Percentiles rank a stretch among this genome's conserved stretches.
phyloP scores from a whole-genome alignment of 2,888 invertebrate species.

The Mythimna vitellina region DNA sequence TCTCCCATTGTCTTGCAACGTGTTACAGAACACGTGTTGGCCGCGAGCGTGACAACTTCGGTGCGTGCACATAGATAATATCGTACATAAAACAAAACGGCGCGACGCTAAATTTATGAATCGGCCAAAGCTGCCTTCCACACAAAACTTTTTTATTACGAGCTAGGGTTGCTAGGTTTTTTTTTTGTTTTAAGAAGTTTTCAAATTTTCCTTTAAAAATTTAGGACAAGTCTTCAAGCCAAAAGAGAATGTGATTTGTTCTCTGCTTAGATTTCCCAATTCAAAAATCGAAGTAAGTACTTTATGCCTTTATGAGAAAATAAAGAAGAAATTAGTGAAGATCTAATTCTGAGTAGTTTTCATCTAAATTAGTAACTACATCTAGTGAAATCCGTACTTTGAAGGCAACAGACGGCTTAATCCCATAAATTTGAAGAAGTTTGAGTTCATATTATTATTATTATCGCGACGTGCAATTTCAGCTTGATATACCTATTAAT shows the following conservation, averaged over 20 bases:
- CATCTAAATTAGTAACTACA: too few species aligned
- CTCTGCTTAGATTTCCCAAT: too few species aligned
- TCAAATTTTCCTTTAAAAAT: too few species aligned
- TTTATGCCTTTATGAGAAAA: too few species aligned
- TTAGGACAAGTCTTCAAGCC: too few species aligned
- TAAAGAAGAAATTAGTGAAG: too few species aligned
- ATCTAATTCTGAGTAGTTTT: neutral
- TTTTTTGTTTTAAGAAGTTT: constrained; percentile 72
- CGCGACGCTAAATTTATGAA: constrained; percentile 89
- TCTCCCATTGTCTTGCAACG: constrained; percentile 44
- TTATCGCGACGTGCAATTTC: neutral
- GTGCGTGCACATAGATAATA: constrained; percentile 87
- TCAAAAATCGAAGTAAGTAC: too few species aligned
- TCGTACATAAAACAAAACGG: constrained; percentile 88
- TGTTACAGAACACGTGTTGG: constrained; percentile 59
- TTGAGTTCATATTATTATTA: neutral
- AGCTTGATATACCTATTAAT: constrained; percentile 43
- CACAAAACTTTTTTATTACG: constrained; percentile 89
- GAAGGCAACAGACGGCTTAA: neutral
- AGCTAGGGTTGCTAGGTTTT: constrained; percentile 79
- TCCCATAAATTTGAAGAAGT: neutral
- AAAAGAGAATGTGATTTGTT: too few species aligned
- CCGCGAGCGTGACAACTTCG: constrained; percentile 56
- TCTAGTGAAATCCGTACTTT: neutral
- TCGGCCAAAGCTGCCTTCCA: constrained; percentile 88